These are phyloP conservation scores for Crenichthys baileyi DNA, from an alignment of 2,797 vertebrate species.

Conservation along the genomic window DNA sequence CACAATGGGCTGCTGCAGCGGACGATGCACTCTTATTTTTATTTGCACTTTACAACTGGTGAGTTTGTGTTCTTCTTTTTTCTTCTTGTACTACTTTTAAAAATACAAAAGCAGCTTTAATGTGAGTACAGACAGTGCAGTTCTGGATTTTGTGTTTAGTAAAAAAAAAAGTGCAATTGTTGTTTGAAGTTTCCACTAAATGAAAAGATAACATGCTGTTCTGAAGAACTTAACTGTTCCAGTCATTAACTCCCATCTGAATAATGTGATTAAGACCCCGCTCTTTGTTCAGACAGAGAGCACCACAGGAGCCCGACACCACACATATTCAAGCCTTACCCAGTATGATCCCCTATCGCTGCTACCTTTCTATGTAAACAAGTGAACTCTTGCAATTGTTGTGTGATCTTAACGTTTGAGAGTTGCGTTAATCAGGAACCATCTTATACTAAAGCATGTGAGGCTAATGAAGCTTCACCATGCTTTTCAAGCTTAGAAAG, in stretches of 20 bases:
- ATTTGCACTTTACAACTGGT: constrained; percentile 91
- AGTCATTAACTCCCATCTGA: background rate
- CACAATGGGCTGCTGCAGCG: constrained; percentile 91
- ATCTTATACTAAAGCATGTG: background rate
- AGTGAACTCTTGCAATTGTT: background rate
- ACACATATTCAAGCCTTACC: constrained; percentile 6
- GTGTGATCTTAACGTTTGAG: constrained; percentile 7
- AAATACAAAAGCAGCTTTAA: background rate
- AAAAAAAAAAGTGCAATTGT: background rate
- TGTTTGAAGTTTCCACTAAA: background rate
- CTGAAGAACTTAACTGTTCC: constrained; percentile 12
- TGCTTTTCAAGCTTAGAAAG: background rate
- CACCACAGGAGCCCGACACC: background rate
- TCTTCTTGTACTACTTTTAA: constrained; percentile 27
- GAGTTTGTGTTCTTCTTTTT: constrained; percentile 66
- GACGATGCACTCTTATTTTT: constrained; percentile 88
- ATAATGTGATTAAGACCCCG: background rate
- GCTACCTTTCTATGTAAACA: background rate
- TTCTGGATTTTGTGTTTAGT: background rate
- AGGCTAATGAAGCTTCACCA: background rate
- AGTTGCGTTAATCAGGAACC: constrained; percentile 3
- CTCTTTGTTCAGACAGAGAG: constrained; percentile 1
- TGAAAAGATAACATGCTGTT: constrained; percentile 25
- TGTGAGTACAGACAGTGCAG: background rate
- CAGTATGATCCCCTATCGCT: background rate